These are phyloP conservation scores for Cervus canadensis DNA, from an alignment of 2,113 vertebrate genomes.

Conservation along the genomic window DNA sequence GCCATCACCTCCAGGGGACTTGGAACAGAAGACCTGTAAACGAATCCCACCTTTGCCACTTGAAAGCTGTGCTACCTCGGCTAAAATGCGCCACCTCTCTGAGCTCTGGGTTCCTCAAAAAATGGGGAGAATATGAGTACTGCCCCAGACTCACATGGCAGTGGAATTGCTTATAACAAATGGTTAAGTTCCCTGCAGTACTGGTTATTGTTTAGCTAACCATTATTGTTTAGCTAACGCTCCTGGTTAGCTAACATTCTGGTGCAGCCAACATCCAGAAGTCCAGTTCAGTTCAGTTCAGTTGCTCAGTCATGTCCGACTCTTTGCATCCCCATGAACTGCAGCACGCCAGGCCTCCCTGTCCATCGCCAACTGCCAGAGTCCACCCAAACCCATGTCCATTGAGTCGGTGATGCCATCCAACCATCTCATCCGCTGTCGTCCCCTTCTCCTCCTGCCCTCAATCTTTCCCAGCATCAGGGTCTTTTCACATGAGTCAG, in stretches of 20 bases:
- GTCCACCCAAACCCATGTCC: no score
- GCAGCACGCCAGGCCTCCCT: no score
- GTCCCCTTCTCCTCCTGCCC: no score
- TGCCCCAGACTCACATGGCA: neutral
- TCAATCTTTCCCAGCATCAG: no score
- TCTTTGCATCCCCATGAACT: no score
- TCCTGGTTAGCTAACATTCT: no score
- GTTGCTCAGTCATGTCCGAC: no score
- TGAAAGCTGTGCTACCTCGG: neutral
- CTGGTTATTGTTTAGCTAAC: neutral
- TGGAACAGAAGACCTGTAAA: neutral
- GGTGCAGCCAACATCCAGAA: neutral
- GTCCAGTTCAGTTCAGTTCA: no score
- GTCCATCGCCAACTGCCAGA: no score
- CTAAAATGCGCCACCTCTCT: neutral
- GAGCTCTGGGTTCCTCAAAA: neutral
- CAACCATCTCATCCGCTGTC: no score
- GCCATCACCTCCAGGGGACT: neutral
- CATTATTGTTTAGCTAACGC: neutral
- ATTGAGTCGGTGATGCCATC: no score
- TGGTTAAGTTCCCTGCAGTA: neutral
- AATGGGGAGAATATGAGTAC: neutral
- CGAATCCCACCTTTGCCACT: neutral
- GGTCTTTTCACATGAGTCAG: no score
- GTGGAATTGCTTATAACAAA: neutral